Base-by-base conservation (phyloP, 2,797 vertebrate genomes). In the Tolypeutes matacus region DNA sequence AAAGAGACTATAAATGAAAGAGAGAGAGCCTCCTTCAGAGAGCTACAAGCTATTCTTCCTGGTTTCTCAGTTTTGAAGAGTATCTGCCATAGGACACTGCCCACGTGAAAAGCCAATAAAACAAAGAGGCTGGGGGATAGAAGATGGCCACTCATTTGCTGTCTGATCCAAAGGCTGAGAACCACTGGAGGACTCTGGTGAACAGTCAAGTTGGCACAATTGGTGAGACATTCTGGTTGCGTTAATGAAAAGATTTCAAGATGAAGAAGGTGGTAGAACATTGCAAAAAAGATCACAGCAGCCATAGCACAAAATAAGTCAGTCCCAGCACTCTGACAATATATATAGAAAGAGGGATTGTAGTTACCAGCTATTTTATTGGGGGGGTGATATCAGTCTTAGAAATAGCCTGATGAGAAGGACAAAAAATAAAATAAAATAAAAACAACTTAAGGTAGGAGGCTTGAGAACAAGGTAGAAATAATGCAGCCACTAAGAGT, bases 401-500 rank as follows among this genome's bases (percentile, higher is more conserved):
- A 56, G 64, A 91, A 85, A 85, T 12, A 83, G 58, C 12, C 85
- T 76, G 51, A 89, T 65, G 42, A 95, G 51, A 92, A 90, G 17
- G 67, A 88, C 42, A 31, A 65, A 86, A 89, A 77, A 73, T 89
- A n/a, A n/a, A 62, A 72, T 62, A 25, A 83, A 49, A n/a, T n/a
- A n/a, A n/a, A n/a, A n/a, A 85, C 4, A 70, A 39, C 60, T 69
- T 53, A 82, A 93, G 31, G 29, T 65, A 12, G 25, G 64, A 93
- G 76, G 36, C 17, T 70, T 92, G 64, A 86, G 31, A 94, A 31
- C 27, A 88, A 85, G 29, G 36, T 70, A 42, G 67, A 96, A 67
- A 93, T 56, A 80, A 29, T 0, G 0, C 8, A 62, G 58, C 73
- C 72, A 60, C 34, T 42, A 83, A 86, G 46, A 94, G 29, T 89